phyloP scores from a whole-genome alignment of 2,888 invertebrate genomes.

The Coenonympha glycerion region DNA sequence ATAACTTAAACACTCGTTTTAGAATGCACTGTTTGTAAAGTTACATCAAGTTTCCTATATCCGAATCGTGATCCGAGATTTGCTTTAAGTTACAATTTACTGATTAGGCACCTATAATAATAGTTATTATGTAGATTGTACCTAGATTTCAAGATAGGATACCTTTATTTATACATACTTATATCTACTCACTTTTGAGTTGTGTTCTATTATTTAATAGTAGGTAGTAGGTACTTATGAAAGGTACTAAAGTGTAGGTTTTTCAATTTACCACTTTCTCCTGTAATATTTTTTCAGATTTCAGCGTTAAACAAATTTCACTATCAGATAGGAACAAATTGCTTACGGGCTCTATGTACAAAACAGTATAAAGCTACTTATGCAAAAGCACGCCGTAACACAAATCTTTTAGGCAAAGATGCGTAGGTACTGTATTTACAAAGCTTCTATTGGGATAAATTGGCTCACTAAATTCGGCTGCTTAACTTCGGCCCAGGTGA shows the following conservation, averaged over 20 bases:
- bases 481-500: conserved; percentile 65
- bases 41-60: background rate
- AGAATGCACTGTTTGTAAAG: background rate
- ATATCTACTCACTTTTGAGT: no score
- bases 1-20: background rate
- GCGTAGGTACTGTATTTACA: conserved; percentile 68
- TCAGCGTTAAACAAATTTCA: conserved; percentile 18
- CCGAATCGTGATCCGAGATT: no score
- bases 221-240: no score
- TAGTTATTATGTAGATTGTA: no score
- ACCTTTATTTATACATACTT: no score
- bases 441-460: conserved; percentile 73
- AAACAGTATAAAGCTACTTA: conserved; percentile 56
- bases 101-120: no score
- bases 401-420: conserved; percentile 64
- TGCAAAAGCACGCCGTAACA: conserved; percentile 64
- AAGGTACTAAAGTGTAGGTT: background rate
- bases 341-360: conserved; percentile 54
- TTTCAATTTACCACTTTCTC: background rate
- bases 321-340: conserved; percentile 55
- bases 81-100: no score
- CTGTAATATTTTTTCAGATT: background rate
- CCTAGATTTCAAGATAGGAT: no score
- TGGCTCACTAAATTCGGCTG: conserved; percentile 67
- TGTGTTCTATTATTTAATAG: no score